Evolutionary conservation across 2,888 invertebrate species (phyloP).

Genomic region (Sesia bembeciformis): DNA sequence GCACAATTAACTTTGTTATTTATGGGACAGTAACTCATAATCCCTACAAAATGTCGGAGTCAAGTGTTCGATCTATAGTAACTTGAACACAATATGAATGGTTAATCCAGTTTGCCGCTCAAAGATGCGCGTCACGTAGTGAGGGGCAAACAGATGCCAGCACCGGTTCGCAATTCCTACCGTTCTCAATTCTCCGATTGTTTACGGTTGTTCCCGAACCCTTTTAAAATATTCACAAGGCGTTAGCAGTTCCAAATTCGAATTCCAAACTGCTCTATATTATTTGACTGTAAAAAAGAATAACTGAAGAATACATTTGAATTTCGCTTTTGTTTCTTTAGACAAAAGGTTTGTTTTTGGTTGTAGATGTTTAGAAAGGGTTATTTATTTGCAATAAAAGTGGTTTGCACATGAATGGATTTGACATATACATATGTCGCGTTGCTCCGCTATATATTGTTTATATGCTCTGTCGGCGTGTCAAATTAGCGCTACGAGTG

Average conservation of each 20-base stretch:
- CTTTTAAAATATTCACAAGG: conserved; percentile 12
- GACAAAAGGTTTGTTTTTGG: neutral
- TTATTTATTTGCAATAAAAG: neutral
- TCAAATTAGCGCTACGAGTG: neutral
- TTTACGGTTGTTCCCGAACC: conserved; percentile 12
- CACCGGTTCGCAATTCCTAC: conserved; percentile 8
- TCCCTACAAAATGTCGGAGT: too few species aligned
- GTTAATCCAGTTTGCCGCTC: neutral
- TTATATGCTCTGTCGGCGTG: neutral
- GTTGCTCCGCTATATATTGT: neutral
- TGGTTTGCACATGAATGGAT: neutral
- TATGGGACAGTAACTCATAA: too few species aligned
- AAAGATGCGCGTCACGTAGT: conserved; percentile 11
- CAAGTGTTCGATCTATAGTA: too few species aligned
- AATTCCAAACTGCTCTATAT: conserved; percentile 3
- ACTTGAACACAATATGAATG: neutral
- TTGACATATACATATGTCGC: neutral
- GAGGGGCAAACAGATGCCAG: conserved; percentile 11
- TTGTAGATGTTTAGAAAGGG: neutral
- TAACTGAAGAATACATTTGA: neutral
- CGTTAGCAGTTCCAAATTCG: conserved; percentile 5
- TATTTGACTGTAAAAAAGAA: conserved; percentile 4
- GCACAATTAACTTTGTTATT: too few species aligned
- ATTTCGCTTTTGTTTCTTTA: neutral
- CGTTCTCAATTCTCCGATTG: conserved; percentile 12